phyloP scores from a whole-genome alignment of 2,113 vertebrate species.

The Myrmophylax atrothorax region DNA sequence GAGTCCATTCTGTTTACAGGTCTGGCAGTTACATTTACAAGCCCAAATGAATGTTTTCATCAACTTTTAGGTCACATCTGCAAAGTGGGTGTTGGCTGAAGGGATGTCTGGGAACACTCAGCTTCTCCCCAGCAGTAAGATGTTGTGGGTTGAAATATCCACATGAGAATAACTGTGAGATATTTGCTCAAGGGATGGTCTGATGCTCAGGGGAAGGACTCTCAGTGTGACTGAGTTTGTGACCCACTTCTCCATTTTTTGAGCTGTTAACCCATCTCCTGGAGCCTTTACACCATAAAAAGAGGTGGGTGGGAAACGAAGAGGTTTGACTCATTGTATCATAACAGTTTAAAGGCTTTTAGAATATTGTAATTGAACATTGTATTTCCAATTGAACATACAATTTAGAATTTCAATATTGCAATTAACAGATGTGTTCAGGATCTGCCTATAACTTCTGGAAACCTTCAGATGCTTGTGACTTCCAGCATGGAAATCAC shows the following conservation, averaged over 20 bases:
- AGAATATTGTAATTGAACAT: conserved; percentile 33
- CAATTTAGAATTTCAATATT: background rate
- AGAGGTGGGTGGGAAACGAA: conserved; percentile 11
- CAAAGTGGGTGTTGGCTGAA: background rate
- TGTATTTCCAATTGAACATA: background rate
- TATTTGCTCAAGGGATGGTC: background rate
- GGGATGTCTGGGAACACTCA: background rate
- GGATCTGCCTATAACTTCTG: background rate
- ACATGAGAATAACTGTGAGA: background rate
- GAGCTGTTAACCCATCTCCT: background rate
- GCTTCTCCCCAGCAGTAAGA: background rate
- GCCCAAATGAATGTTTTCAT: background rate
- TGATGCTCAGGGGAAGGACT: background rate
- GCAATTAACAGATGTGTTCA: background rate
- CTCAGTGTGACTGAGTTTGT: background rate
- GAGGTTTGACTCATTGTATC: background rate
- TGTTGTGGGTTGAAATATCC: background rate
- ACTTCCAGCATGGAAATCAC: background rate
- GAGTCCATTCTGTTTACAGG: background rate
- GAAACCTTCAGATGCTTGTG: conserved; percentile 11
- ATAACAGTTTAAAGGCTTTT: conserved; percentile 24
- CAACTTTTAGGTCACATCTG: background rate
- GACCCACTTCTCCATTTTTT: background rate
- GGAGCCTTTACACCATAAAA: background rate
- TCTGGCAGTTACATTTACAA: background rate